Evolutionary conservation across 1,140 invertebrate genomes (phyloP).

Genomic region (Holcopasites calliopsidis): DNA sequence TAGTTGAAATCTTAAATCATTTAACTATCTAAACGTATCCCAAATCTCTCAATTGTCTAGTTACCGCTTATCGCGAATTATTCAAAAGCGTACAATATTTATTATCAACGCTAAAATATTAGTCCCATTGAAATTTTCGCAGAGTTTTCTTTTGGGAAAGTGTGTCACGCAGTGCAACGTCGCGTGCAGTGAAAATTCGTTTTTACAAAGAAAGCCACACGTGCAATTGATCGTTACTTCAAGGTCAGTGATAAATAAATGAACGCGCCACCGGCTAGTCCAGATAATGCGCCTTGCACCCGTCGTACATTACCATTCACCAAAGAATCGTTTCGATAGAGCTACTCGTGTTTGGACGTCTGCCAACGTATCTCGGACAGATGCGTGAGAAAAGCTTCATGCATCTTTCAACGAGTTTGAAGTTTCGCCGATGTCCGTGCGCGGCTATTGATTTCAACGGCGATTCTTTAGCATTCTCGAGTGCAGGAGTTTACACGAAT

Average conservation of each 20-base stretch:
- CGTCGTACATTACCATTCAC: not conserved
- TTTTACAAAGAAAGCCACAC: not conserved
- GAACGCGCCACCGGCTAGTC: not conserved
- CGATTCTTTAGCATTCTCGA: slow-evolving; percentile 8
- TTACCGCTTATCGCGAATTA: no score
- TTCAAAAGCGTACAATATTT: no score
- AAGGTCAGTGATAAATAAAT: not conserved
- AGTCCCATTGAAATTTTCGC: no score
- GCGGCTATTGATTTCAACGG: not conserved
- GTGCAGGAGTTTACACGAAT: slow-evolving; percentile 17
- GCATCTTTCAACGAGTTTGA: slow-evolving; percentile 3
- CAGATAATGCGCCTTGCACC: no score
- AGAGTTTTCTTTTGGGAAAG: no score
- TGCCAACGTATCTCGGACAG: slow-evolving; percentile 6
- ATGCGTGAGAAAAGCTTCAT: slow-evolving; percentile 28
- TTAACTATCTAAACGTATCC: no score
- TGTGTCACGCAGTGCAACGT: no score
- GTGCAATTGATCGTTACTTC: not conserved
- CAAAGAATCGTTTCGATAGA: not conserved
- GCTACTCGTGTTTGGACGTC: slow-evolving; percentile 13
- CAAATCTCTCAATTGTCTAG: no score
- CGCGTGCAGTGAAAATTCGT: no score
- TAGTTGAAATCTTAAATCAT: no score
- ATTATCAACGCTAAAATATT: no score
- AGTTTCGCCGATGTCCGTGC: not conserved